A percentile compares a stretch with the other conserved stretches of the same genome.
Evolutionary conservation across 2,113 vertebrate species (phyloP).

Genomic region (Rhinoderma darwinii): DNA sequence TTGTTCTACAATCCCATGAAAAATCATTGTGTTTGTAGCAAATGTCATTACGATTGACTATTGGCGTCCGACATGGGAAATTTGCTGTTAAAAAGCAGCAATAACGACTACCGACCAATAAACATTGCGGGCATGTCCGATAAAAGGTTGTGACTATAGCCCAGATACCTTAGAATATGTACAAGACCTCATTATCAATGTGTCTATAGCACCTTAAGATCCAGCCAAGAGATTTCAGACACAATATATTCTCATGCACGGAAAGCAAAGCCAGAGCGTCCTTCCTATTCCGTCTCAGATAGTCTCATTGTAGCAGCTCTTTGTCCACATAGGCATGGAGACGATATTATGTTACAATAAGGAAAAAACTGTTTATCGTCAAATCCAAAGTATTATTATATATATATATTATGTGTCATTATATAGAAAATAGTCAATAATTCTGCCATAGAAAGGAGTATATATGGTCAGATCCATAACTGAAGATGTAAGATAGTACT

Average conservation of each 20-base stretch:
- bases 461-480: background rate
- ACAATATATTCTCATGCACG: constrained; percentile 28
- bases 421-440: background rate
- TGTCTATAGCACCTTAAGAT: background rate
- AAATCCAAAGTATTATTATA: background rate
- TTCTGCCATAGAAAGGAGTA: background rate
- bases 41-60: background rate
- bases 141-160: background rate
- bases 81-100: background rate
- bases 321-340: background rate
- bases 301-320: background rate
- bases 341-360: background rate
- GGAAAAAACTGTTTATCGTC: background rate
- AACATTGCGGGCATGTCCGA: background rate
- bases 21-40: background rate
- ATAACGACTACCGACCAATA: too few species aligned
- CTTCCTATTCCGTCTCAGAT: background rate
- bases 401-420: background rate
- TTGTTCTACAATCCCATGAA: background rate
- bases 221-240: constrained; percentile 26
- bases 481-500: background rate
- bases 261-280: constrained; percentile 6
- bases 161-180: background rate
- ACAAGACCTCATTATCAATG: background rate
- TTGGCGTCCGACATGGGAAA: background rate